Evolutionary conservation across 2,888 invertebrate species (phyloP), one percentile per base, ranked within the genome.

Genomic region (Spicauda simplicius): DNA sequence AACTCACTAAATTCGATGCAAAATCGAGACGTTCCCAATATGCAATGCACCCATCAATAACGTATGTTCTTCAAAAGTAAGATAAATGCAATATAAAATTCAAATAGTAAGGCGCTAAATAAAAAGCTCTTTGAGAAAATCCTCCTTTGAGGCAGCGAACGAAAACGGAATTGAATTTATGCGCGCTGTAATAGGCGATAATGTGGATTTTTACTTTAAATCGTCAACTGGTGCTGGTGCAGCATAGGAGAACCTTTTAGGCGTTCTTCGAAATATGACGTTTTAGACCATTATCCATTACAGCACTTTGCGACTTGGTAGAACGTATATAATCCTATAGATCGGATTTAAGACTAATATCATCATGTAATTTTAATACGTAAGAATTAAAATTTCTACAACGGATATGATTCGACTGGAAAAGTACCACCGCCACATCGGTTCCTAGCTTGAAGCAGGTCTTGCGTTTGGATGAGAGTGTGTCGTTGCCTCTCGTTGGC

Each of bases 121-220:
- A 64, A 64, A 63, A 25, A 41, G 50, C 19, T 33, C 56, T 64
- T 64, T 64, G 57, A 64, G 57, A 30, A 48, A 48, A 56, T 57
- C 30, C 57, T 50, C 57, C 52, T 57, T 57, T 64, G 64, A 57
- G 57, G 16, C 48, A 48, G 16, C 48, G 16, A 19, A 52, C 30
- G 50, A 55, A 37, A 55, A 48, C 20, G 33, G 50, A 50, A 64
- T 64, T 64, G 64, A 57, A 48, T 64, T 57, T 48, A 16, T 33
- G 48, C 19, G 25, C 33, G 19, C 19, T 16, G 33, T 56, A 50
- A 52, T 16, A 18, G 30, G 19, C 52, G 30, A 60, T 52, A 60
- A 48, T 48, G 48, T 48, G 14, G 7, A 16, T 16, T 48, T 48
- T 41, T 11, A 41, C 14, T 41, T 16, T 48, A 16, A 4, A 48